phyloP scores from a whole-genome alignment of 2,797 vertebrate genomes.

The Coregonus suidteri region DNA sequence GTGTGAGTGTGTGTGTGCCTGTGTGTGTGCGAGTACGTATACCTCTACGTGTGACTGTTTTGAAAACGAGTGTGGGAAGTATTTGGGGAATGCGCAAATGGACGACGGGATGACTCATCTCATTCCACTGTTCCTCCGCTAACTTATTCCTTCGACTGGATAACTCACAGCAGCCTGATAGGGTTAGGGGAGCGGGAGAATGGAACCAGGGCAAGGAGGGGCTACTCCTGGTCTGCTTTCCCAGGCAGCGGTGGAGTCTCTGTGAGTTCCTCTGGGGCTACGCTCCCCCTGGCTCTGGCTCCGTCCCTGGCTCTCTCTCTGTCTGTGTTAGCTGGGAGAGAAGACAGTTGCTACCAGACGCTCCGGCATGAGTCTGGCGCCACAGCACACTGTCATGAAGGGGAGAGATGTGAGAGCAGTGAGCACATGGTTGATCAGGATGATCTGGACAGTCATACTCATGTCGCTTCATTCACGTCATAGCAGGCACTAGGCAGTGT shows the following conservation, averaged over 20 bases:
- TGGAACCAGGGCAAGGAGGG: slow-evolving; percentile 28
- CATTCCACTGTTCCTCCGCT: slow-evolving; percentile 28
- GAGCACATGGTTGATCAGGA: slow-evolving; percentile 11
- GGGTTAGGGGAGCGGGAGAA: slow-evolving; percentile 31
- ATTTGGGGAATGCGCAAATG: slow-evolving; percentile 55
- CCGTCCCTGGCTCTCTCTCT: neutral
- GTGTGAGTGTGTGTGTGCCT: neutral
- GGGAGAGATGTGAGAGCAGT: slow-evolving; percentile 15
- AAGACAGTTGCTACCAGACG: neutral
- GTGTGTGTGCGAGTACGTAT: neutral
- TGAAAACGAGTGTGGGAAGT: slow-evolving; percentile 53
- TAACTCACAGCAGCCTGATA: slow-evolving; percentile 40
- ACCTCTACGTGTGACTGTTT: slow-evolving; percentile 48
- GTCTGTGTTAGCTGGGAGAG: neutral
- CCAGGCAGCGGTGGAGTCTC: slow-evolving; percentile 64
- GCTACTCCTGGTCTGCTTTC: slow-evolving; percentile 62
- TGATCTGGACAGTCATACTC: neutral
- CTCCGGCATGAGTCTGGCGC: slow-evolving; percentile 1
- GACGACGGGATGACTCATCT: slow-evolving; percentile 43
- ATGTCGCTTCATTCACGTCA: neutral
- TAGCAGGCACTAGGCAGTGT: neutral
- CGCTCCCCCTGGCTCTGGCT: slow-evolving; percentile 29
- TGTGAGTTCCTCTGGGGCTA: slow-evolving; percentile 48
- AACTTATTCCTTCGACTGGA: slow-evolving; percentile 30
- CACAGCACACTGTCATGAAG: slow-evolving; percentile 12